These are phyloP conservation scores for Trachelipus rathkii DNA, from an alignment of 1,140 invertebrate species.

Conservation along the genomic window DNA sequence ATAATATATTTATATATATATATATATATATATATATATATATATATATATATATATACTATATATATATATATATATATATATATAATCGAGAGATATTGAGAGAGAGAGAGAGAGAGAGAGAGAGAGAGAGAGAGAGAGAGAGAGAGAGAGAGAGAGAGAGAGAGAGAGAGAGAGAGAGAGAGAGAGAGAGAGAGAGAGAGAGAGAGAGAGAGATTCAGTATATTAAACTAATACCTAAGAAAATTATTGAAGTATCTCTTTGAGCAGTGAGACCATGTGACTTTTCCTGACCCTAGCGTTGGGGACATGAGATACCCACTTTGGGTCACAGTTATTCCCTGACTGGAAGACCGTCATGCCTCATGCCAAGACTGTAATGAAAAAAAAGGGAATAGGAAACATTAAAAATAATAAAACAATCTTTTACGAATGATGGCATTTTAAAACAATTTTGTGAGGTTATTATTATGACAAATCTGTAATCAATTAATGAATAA, in stretches of 20 bases:
- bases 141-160: slow-evolving; percentile 1
- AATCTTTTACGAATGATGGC: too few relatives aligned
- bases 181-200: neutral
- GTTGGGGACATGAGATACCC: slow-evolving; percentile 65
- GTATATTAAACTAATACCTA: neutral
- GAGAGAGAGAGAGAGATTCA: neutral
- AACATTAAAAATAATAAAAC: too few relatives aligned
- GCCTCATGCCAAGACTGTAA: slow-evolving; percentile 62
- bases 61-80: slow-evolving; percentile 17
- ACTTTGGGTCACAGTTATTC: slow-evolving; percentile 61
- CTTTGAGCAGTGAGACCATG: slow-evolving; percentile 62
- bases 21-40: slow-evolving; percentile 21
- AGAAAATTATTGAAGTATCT: slow-evolving; percentile 21
- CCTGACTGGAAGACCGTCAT: slow-evolving; percentile 61
- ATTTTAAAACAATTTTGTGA: too few relatives aligned
- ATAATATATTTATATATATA: slow-evolving; percentile 21
- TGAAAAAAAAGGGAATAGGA: neutral
- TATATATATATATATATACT: slow-evolving; percentile 19
- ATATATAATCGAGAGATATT: too few relatives aligned
- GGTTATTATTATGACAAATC: too few relatives aligned
- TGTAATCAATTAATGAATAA: too few relatives aligned
- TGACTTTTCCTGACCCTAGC: slow-evolving; percentile 63
- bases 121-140: neutral
- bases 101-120: too few relatives aligned
- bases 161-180: slow-evolving; percentile 4